Base-by-base conservation (phyloP, 2,797 vertebrate species). In the Lophotriccus pileatus region DNA sequence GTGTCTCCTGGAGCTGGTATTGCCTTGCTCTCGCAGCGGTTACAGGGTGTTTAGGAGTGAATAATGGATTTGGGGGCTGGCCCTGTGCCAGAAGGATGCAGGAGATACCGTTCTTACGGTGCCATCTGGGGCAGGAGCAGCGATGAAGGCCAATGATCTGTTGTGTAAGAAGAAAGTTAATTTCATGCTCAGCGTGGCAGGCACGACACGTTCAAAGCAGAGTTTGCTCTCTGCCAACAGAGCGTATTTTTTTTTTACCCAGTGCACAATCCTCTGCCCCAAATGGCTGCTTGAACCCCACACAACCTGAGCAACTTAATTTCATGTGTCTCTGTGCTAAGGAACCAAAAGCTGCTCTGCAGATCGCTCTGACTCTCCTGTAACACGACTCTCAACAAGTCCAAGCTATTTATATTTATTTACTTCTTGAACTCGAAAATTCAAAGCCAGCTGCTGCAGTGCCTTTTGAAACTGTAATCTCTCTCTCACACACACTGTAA, bases 381-480 rank as follows among this genome's bases (percentile, higher is more conserved):
- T 1, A 49, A 23, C 30, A 1, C 0, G 0, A 20, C 64, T 22
- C 56, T 12, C 47, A 15, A 3, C 37, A 3, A 30, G n/a, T 6
- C 55, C 44, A 19, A 82, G 74, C 77, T 72, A 22, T 15, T n/a
- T 18, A 1, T 32, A 9, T 68, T 90, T 62, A 41, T 72, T 69
- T 44, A 50, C 62, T 74, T 72, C 62, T 36, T 64, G 27, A 88
- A 68, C 89, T 76, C 24, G 10, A 44, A 23, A 69, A 75, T 13
- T 47, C 80, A 41, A 58, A 84, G 70, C 19, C 34, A 84, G 28
- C 12, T 23, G 62, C 87, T 62, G 60, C 68, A 6, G 12, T 3
- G 9, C 34, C 82, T 85, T 85, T 27, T 10, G 67, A 34, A 80
- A 64, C 3, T 4, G 34, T 12, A 19, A 87, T 74, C 59, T 39